Percentiles rank a stretch among this genome's conserved stretches.
Evolutionary conservation across 2,888 invertebrate species (phyloP).

Genomic region (Yponomeuta cagnagella): DNA sequence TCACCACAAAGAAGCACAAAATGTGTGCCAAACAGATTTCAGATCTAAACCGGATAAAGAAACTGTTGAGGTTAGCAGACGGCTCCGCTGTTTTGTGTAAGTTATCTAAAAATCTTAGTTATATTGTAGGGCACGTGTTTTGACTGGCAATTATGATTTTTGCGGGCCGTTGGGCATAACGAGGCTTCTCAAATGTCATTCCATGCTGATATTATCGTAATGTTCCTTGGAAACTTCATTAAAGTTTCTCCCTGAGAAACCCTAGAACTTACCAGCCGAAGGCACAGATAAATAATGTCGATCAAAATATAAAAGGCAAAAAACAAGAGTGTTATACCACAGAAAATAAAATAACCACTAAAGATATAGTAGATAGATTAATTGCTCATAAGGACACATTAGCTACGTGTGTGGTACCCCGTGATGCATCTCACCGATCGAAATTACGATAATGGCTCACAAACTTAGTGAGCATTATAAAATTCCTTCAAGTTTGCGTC

Average conservation of each 20-base stretch:
- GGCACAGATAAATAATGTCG: background rate
- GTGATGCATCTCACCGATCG: conserved; percentile 58
- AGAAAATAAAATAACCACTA: background rate
- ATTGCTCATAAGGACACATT: conserved; percentile 51
- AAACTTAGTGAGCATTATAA: conserved; percentile 54
- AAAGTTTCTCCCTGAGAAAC: background rate
- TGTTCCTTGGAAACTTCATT: background rate
- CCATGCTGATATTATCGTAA: conserved; percentile 9
- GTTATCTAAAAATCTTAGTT: conserved; percentile 47
- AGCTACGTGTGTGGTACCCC: conserved; percentile 63
- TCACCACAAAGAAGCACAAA: conserved; percentile 54
- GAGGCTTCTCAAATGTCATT: background rate
- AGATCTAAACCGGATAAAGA: conserved; percentile 68
- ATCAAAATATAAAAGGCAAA: background rate
- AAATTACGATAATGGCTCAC: conserved; percentile 60
- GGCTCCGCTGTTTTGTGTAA: conserved; percentile 21
- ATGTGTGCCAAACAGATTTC: conserved; percentile 70
- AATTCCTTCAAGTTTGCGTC: conserved; percentile 55
- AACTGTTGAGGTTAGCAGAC: conserved; percentile 50
- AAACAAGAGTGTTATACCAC: conserved; percentile 1
- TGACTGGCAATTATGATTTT: conserved; percentile 54
- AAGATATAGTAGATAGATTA: conserved; percentile 36
- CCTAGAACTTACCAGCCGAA: background rate
- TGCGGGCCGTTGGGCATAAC: conserved; percentile 28
- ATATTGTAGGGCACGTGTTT: conserved; percentile 60